Percentiles rank a stretch among this genome's conserved stretches.
phyloP scores from a whole-genome alignment of 2,797 vertebrate genomes.

The Molossus alvarezi region DNA sequence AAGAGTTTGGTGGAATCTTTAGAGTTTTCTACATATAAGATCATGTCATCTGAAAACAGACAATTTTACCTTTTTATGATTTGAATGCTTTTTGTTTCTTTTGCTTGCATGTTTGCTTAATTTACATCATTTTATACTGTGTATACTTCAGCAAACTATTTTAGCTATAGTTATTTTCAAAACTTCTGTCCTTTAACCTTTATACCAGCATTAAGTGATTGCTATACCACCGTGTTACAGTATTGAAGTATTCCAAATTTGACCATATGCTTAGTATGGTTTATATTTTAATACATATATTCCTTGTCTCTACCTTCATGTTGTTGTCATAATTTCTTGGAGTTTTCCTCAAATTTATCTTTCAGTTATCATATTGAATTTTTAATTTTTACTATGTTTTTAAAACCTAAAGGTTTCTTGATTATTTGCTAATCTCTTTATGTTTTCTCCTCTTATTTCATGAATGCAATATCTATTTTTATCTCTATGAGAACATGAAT shows the following conservation, averaged over 20 bases:
- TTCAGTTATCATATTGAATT: background rate
- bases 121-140: background rate
- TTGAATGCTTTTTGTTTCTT: background rate
- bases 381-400: background rate
- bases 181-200: too few species aligned
- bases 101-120: background rate
- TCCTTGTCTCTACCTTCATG: background rate
- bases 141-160: background rate
- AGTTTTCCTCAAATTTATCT: conserved; percentile 15
- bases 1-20: background rate
- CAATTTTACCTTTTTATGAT: background rate
- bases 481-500: background rate
- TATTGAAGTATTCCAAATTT: too few species aligned
- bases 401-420: background rate
- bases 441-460: background rate
- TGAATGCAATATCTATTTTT: background rate
- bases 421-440: background rate
- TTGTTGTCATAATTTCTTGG: background rate
- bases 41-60: background rate
- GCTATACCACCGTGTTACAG: too few species aligned
- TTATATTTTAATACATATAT: background rate
- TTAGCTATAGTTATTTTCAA: background rate
- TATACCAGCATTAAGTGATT: too few species aligned
- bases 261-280: background rate
- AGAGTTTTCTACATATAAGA: background rate